Conservation (phyloP, 2,888 invertebrate genomes). For the Agrochola macilenta region DNA sequence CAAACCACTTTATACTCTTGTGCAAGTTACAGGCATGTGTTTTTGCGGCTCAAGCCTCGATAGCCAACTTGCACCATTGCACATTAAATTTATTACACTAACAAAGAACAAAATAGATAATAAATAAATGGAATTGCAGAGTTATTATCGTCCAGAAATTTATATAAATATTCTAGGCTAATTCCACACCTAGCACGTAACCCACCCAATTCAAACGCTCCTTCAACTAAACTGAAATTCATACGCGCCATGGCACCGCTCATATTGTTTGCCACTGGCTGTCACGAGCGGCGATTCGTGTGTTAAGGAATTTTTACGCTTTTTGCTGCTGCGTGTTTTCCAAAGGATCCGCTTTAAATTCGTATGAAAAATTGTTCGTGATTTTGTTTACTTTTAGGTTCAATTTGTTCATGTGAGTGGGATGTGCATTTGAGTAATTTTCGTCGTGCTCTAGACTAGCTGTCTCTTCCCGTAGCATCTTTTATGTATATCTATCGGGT, state of each 20-base stretch:
- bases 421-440: not conserved
- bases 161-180: no score
- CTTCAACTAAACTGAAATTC: conserved; percentile 78
- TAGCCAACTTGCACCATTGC: not conserved
- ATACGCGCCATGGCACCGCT: conserved; percentile 72
- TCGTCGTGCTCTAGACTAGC: not conserved
- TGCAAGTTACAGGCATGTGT: not conserved
- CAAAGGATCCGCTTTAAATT: conserved; percentile 54
- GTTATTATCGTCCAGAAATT: not conserved
- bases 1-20: not conserved
- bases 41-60: no score
- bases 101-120: not conserved
- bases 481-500: not conserved
- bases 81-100: not conserved
- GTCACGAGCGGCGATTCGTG: conserved; percentile 72
- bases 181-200: conserved; percentile 34
- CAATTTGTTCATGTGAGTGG: conserved; percentile 36
- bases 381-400: conserved; percentile 23
- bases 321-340: conserved; percentile 43
- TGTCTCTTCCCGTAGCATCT: not conserved
- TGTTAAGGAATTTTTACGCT: conserved; percentile 70
- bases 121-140: not conserved
- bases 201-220: conserved; percentile 59
- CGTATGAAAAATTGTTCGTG: conserved; percentile 19
- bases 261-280: conserved; percentile 77